These are phyloP conservation scores for Thecophora atra DNA, from an alignment of 2,888 invertebrate species.

Conservation along the genomic window DNA sequence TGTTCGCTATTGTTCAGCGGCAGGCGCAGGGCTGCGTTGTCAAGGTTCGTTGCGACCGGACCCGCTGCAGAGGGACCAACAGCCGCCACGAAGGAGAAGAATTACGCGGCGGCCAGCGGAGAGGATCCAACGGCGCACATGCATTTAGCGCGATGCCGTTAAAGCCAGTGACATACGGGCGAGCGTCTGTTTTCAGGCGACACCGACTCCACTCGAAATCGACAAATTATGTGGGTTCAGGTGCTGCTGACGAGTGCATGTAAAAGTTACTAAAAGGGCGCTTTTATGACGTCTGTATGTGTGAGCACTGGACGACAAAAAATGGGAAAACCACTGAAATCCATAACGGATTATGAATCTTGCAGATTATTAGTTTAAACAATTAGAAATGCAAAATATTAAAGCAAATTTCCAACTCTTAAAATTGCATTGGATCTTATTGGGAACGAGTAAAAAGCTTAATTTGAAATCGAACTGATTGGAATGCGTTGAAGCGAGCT, in stretches of 20 bases:
- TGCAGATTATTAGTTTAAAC: too few relatives aligned
- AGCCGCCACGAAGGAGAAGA: neutral
- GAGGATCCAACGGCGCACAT: neutral
- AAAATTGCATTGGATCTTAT: too few relatives aligned
- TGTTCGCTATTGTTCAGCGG: slow-evolving; percentile 18
- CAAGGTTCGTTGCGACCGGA: neutral
- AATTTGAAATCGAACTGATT: too few relatives aligned
- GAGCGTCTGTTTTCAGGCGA: slow-evolving; percentile 23
- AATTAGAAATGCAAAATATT: too few relatives aligned
- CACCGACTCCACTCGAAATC: slow-evolving; percentile 48
- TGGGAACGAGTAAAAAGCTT: too few relatives aligned
- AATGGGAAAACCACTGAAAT: neutral
- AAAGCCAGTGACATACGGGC: slow-evolving; percentile 11
- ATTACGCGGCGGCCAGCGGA: neutral
- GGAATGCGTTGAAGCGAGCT: too few relatives aligned
- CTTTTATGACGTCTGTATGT: neutral
- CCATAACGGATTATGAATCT: neutral
- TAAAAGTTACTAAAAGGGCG: neutral
- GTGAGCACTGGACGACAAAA: neutral
- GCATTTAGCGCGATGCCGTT: neutral
- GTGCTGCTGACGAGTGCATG: slow-evolving; percentile 50
- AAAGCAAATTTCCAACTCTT: too few relatives aligned
- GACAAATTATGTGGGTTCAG: slow-evolving; percentile 63
- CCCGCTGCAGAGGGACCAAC: neutral
- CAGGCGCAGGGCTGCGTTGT: neutral